These are phyloP conservation scores for Palaemon carinicauda DNA, from an alignment of 1,140 invertebrate species.

Conservation along the genomic window DNA sequence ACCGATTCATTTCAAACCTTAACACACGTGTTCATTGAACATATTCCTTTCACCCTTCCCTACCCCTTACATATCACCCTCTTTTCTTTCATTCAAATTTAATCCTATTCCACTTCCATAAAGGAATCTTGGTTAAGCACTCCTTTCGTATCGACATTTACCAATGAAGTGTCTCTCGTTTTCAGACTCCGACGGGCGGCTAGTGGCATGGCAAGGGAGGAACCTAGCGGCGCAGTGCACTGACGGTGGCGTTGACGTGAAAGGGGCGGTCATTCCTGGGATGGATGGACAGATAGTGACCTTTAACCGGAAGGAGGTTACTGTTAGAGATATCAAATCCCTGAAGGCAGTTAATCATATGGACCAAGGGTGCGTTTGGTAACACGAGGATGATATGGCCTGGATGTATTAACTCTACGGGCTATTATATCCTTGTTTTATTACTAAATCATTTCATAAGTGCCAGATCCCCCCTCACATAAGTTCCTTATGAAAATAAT, in stretches of 20 bases:
- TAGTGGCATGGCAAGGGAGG: constrained; percentile 26
- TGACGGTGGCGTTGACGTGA: constrained; percentile 10
- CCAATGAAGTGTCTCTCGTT: not conserved
- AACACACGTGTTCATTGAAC: no score
- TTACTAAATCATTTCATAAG: no score
- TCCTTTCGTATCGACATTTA: not conserved
- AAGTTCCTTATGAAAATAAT: no score
- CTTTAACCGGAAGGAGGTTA: constrained; percentile 27
- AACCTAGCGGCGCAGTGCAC: constrained; percentile 3
- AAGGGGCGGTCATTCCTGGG: constrained; percentile 3
- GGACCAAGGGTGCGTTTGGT: constrained; percentile 4
- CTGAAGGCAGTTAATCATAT: not conserved
- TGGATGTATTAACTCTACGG: no score
- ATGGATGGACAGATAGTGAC: constrained; percentile 28
- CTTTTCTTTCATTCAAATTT: no score
- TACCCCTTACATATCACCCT: no score
- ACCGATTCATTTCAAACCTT: no score
- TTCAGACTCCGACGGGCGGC: constrained; percentile 22
- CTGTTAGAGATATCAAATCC: constrained; percentile 4
- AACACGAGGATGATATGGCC: not conserved
- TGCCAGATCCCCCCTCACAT: no score
- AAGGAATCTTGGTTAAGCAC: no score
- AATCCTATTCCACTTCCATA: not conserved
- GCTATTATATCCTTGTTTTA: no score
- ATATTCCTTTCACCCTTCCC: no score